Conservation (phyloP, 2,797 vertebrate species). For the Columba guinea region DNA sequence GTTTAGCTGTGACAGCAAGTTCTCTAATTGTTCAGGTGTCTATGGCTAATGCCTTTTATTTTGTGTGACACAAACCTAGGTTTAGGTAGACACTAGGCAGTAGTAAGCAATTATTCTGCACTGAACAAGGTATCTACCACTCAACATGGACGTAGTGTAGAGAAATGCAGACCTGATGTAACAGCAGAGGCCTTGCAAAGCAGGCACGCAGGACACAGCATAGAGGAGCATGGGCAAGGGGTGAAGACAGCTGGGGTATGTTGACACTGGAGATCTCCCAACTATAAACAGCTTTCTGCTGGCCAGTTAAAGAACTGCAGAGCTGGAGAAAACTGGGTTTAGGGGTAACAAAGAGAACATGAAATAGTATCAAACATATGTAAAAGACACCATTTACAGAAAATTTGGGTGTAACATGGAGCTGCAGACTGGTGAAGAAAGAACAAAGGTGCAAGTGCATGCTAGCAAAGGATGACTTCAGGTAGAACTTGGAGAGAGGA, state of each 20-base stretch:
- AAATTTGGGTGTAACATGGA: neutral
- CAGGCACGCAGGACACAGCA: neutral
- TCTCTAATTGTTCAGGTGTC: neutral
- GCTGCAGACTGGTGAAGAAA: neutral
- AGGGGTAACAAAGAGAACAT: neutral
- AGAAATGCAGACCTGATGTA: neutral
- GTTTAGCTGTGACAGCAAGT: neutral
- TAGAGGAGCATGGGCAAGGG: neutral
- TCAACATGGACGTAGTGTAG: neutral
- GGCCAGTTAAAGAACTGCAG: neutral
- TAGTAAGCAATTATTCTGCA: neutral
- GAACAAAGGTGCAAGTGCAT: neutral
- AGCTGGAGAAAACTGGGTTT: neutral
- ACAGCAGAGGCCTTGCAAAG: neutral
- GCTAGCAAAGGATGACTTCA: neutral
- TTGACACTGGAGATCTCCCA: neutral
- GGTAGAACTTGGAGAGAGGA: neutral
- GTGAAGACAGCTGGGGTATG: neutral
- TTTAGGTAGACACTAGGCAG: neutral
- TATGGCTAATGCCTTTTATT: neutral
- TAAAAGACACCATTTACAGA: neutral
- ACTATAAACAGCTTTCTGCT: neutral
- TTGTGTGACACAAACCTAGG: neutral
- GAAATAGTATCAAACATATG: neutral
- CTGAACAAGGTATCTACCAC: neutral